Percentiles rank a stretch among this genome's conserved stretches.
Evolutionary conservation across 2,113 vertebrate species (phyloP).

Genomic region (Megaceryle maxima): DNA sequence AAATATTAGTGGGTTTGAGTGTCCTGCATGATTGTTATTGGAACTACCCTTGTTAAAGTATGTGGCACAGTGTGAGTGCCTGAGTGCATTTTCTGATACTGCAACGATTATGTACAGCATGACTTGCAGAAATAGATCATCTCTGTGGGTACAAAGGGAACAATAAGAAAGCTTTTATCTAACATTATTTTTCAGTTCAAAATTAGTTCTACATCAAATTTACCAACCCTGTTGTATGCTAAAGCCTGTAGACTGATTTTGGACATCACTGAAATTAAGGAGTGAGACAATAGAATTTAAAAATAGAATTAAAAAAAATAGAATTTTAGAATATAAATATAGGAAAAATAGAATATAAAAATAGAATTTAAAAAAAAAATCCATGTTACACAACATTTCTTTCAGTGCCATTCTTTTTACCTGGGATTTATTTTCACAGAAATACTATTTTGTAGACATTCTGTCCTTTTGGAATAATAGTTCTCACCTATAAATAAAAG

Average conservation of each 20-base stretch:
- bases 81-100: conserved; percentile 20
- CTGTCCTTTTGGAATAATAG: not conserved
- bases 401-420: not conserved
- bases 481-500: not conserved
- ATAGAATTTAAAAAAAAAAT: not conserved
- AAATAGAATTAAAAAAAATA: too few relatives aligned
- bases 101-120: conserved; percentile 1
- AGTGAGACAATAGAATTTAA: conserved; percentile 24
- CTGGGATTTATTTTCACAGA: not conserved
- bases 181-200: conserved; percentile 1
- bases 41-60: conserved; percentile 21
- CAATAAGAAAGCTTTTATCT: not conserved
- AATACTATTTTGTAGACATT: not conserved
- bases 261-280: conserved; percentile 49
- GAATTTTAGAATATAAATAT: too few relatives aligned
- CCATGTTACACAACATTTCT: not conserved
- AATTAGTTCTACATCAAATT: not conserved
- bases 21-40: not conserved
- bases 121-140: conserved; percentile 35
- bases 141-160: conserved; percentile 22
- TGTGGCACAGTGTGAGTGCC: not conserved
- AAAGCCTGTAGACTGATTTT: conserved; percentile 26
- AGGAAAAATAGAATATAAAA: too few relatives aligned
- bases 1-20: not conserved
- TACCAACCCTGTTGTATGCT: not conserved